phyloP scores from a whole-genome alignment of 2,113 vertebrate species.

The Stercorarius parasiticus region DNA sequence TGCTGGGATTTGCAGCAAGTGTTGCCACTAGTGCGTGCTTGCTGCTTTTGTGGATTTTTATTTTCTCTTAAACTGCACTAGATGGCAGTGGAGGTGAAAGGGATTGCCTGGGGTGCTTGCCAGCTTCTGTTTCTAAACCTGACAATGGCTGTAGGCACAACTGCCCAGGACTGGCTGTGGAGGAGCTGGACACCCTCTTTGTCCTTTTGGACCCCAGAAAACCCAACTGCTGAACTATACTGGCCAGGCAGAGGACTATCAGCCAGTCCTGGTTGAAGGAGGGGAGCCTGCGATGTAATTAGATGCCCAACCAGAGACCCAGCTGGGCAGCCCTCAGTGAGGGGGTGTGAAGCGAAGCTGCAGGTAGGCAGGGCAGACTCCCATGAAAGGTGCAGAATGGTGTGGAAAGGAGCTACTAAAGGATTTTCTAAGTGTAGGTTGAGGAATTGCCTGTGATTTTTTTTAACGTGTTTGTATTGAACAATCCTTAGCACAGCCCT shows the following conservation, averaged over 20 bases:
- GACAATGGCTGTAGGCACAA: not conserved
- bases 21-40: not conserved
- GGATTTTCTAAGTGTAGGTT: not conserved
- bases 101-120: not conserved
- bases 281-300: not conserved
- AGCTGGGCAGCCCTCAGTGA: not conserved
- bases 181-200: not conserved
- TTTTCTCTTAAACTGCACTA: not conserved
- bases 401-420: not conserved
- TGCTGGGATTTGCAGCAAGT: not conserved
- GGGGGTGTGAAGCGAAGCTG: accelerated
- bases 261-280: not conserved
- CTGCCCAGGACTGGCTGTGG: not conserved
- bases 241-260: not conserved
- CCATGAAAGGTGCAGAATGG: not conserved
- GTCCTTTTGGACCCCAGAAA: not conserved
- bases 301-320: not conserved
- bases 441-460: not conserved
- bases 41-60: not conserved
- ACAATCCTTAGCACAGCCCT: not conserved
- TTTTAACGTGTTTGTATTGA: not conserved
- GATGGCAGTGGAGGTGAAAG: not conserved
- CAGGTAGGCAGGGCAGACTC: too few species aligned
- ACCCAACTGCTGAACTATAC: not conserved
- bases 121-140: not conserved